Conservation (phyloP, 2,113 vertebrate genomes). For the Hystrix brachyura region DNA sequence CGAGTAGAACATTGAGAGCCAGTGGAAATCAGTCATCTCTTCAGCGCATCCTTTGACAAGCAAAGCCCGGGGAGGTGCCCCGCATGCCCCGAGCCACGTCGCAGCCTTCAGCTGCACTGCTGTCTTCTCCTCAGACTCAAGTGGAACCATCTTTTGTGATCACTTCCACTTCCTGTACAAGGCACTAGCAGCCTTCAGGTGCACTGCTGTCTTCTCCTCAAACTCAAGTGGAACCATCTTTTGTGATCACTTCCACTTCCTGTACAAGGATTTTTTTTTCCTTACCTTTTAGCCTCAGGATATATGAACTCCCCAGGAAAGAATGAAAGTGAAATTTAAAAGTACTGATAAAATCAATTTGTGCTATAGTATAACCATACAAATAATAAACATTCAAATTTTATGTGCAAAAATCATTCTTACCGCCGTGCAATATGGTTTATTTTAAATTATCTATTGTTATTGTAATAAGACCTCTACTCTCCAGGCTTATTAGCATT, state of each 20-base stretch:
- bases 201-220: not conserved
- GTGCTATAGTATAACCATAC: not conserved
- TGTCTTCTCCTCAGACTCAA: not conserved
- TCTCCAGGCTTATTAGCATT: not conserved
- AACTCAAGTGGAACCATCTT: not conserved
- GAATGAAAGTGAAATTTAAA: slow-evolving; percentile 30
- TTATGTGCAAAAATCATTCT: not conserved
- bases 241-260: not conserved
- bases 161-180: not conserved
- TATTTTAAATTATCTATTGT: slow-evolving; percentile 31
- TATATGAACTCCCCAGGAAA: not conserved
- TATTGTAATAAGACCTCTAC: not conserved
- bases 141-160: not conserved
- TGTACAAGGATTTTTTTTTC: not conserved
- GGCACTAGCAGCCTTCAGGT: no score
- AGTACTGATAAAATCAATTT: not conserved
- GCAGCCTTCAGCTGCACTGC: not conserved
- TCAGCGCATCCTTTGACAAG: not conserved
- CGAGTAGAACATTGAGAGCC: not conserved
- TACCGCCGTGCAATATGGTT: not conserved
- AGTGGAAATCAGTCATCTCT: not conserved
- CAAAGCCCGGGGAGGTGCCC: not conserved
- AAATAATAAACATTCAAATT: not conserved
- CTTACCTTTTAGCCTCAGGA: not conserved
- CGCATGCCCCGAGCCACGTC: fast-evolving